A percentile compares a stretch with the other conserved stretches of the same genome.
These are phyloP conservation scores for Myripristis jacobus DNA, from an alignment of 2,797 vertebrate species.

Conservation along the genomic window DNA sequence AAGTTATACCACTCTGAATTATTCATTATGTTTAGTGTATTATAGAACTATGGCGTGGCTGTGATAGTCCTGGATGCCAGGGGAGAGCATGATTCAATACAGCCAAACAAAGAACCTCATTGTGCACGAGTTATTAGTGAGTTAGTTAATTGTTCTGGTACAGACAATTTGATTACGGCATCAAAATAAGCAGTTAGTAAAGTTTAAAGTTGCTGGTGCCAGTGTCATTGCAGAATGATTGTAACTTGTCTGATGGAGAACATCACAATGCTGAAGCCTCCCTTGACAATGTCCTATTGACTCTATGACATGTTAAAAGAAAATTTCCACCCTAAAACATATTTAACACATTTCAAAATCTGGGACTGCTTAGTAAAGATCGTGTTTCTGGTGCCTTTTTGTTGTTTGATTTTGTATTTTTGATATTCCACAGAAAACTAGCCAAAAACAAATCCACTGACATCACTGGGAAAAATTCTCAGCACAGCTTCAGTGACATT, in stretches of 20 bases:
- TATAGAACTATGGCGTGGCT: not conserved
- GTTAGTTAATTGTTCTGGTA: not conserved
- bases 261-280: conserved; percentile 26
- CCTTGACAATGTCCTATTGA: conserved; percentile 27
- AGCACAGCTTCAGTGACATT: too few species aligned
- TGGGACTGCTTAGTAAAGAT: too few species aligned
- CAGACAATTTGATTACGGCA: not conserved
- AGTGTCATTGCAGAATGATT: conserved; percentile 2
- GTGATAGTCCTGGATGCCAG: not conserved
- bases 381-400: too few species aligned
- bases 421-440: too few species aligned
- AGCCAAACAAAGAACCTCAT: not conserved
- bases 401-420: too few species aligned
- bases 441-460: too few species aligned
- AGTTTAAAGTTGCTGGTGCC: conserved; percentile 21
- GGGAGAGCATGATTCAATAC: not conserved
- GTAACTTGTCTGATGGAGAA: conserved; percentile 2
- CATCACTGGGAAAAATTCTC: too few species aligned
- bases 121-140: too few species aligned
- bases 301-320: conserved; percentile 3
- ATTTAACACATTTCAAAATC: too few species aligned
- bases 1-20: conserved; percentile 1
- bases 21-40: conserved; percentile 17
- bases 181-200: conserved; percentile 2
- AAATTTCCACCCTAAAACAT: too few species aligned